phyloP scores from a whole-genome alignment of 2,888 invertebrate species.

The Baccha elongata region DNA sequence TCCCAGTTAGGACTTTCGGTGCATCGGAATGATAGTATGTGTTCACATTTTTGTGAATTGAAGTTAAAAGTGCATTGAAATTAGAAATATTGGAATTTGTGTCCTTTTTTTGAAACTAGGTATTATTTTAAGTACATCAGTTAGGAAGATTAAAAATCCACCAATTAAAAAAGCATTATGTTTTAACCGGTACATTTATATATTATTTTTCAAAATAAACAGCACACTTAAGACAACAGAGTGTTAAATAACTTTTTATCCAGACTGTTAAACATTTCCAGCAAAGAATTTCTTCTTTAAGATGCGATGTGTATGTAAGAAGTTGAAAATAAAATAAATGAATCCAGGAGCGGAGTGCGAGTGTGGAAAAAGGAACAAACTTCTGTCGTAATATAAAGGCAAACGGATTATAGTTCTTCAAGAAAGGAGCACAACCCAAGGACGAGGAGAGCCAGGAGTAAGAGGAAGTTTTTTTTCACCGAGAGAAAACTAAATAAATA shows the following conservation, averaged over 20 bases:
- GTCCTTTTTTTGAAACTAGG: too few species aligned
- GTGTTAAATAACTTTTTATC: constrained; percentile 3
- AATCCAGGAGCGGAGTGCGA: constrained; percentile 67
- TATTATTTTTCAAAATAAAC: too few species aligned
- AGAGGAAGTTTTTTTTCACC: constrained; percentile 50
- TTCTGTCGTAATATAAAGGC: constrained; percentile 71
- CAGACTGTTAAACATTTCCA: constrained; percentile 46
- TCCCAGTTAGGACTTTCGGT: too few species aligned
- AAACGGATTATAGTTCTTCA: constrained; percentile 67
- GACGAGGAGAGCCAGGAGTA: constrained; percentile 10
- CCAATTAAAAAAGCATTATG: too few species aligned
- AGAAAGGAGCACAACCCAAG: constrained; percentile 25
- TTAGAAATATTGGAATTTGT: too few species aligned
- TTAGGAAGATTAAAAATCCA: too few species aligned
- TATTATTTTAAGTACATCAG: too few species aligned
- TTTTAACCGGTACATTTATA: too few species aligned
- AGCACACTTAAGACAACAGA: background rate
- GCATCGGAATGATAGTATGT: too few species aligned
- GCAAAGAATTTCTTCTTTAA: constrained; percentile 57
- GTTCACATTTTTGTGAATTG: too few species aligned
- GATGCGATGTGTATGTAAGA: constrained; percentile 43
- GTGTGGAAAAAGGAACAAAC: constrained; percentile 69
- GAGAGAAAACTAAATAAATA: constrained; percentile 73
- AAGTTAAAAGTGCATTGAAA: too few species aligned
- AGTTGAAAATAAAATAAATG: constrained; percentile 73